These are phyloP conservation scores for Sycobia sp. DNA, from an alignment of 1,140 invertebrate genomes.

Conservation along the genomic window DNA sequence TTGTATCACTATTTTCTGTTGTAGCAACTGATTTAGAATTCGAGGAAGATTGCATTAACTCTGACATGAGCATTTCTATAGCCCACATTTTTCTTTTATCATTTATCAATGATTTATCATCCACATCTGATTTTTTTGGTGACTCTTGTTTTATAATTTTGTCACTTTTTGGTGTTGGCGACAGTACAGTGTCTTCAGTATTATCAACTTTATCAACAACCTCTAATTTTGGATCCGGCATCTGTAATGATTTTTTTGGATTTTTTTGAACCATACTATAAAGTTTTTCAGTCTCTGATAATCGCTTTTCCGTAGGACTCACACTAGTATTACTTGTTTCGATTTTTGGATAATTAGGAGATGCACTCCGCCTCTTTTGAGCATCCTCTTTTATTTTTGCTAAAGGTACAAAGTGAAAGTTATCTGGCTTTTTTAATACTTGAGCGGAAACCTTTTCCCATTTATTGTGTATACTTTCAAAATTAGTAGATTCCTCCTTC, in stretches of 20 bases:
- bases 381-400: conserved; percentile 32
- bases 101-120: conserved; percentile 36
- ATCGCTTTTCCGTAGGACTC: not conserved
- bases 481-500: not conserved
- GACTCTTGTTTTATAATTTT: not conserved
- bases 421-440: conserved; percentile 17
- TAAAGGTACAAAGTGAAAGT: conserved; percentile 10
- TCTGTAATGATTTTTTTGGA: conserved; percentile 10
- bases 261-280: conserved; percentile 1
- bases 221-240: conserved; percentile 1
- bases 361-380: conserved; percentile 1
- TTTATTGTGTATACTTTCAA: conserved; percentile 27
- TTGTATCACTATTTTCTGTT: not conserved
- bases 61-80: conserved; percentile 52
- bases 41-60: conserved; percentile 46
- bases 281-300: not conserved
- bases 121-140: not conserved
- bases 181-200: no score
- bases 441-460: conserved; percentile 16
- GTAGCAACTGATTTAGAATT: not conserved
- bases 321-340: not conserved
- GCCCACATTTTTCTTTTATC: conserved; percentile 58
- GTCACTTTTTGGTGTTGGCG: not conserved
- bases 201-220: not conserved
- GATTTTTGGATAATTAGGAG: not conserved